Percentiles rank a stretch among this genome's conserved stretches.
Conservation (phyloP, 1,140 invertebrate genomes). For the Calephelis virginiensis region DNA sequence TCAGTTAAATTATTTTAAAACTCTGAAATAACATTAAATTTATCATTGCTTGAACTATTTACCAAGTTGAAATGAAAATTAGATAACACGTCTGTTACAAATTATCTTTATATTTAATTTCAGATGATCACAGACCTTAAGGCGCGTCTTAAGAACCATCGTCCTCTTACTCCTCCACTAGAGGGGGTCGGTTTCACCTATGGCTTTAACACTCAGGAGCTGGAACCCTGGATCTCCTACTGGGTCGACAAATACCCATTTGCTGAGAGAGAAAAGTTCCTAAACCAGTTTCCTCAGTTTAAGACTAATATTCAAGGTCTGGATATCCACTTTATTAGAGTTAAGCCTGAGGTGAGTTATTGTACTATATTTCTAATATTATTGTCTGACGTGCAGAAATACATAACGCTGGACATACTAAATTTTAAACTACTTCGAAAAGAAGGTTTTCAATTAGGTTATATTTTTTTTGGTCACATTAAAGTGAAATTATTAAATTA, state of each 20-base stretch:
- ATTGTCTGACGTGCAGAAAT: too few species aligned
- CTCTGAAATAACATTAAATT: too few species aligned
- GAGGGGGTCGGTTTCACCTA: constrained; percentile 85
- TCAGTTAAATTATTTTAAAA: too few species aligned
- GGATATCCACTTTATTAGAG: constrained; percentile 85
- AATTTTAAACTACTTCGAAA: too few species aligned
- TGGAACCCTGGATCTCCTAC: constrained; percentile 82
- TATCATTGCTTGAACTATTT: too few species aligned
- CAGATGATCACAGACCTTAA: constrained; percentile 82
- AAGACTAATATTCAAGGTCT: constrained; percentile 84
- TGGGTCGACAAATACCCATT: constrained; percentile 86
- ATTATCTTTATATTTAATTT: constrained; percentile 27
- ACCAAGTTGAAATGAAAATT: too few species aligned
- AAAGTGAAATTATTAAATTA: too few species aligned
- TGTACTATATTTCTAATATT: not conserved
- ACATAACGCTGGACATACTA: too few species aligned
- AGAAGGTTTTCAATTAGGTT: too few species aligned
- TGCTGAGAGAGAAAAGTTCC: constrained; percentile 80
- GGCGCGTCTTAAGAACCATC: constrained; percentile 78
- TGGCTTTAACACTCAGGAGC: constrained; percentile 84
- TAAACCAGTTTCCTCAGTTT: constrained; percentile 87
- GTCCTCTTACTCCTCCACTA: constrained; percentile 77
- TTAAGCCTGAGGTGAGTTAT: constrained; percentile 72
- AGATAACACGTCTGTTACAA: too few species aligned
- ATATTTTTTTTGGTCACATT: too few species aligned